These are phyloP conservation scores for Protula sp. DNA, from an alignment of 2,888 invertebrate species.

Conservation along the genomic window DNA sequence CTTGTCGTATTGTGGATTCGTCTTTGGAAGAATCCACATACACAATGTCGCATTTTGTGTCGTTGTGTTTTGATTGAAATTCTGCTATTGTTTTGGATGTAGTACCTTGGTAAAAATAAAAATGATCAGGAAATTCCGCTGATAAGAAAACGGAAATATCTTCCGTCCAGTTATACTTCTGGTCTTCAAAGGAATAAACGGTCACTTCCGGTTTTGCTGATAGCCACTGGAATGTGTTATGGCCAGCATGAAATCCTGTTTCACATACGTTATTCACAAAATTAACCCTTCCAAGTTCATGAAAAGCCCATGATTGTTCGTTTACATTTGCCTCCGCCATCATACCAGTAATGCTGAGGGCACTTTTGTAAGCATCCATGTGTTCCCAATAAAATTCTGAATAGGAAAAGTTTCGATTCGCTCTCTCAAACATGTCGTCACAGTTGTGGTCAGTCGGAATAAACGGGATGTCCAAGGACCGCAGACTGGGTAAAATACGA, in stretches of 20 bases:
- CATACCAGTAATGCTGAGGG: background rate
- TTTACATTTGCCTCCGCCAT: slow-evolving; percentile 2
- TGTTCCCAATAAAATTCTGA: slow-evolving; percentile 11
- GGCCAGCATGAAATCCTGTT: slow-evolving; percentile 12
- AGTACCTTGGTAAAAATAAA: background rate
- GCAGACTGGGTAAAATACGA: background rate
- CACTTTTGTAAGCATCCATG: slow-evolving; percentile 11
- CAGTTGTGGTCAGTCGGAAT: slow-evolving; percentile 6
- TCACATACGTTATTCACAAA: slow-evolving; percentile 11
- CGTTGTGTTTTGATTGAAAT: background rate
- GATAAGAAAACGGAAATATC: slow-evolving; percentile 9
- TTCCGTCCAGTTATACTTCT: slow-evolving; percentile 1
- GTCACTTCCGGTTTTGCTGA: slow-evolving; percentile 3
- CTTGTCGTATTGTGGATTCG: background rate
- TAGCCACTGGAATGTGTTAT: slow-evolving; percentile 10
- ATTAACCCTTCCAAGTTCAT: slow-evolving; percentile 7
- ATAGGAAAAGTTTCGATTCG: slow-evolving; percentile 9
- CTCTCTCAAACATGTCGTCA: slow-evolving; percentile 7
- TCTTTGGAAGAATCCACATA: background rate
- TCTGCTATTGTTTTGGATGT: background rate
- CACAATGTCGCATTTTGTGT: background rate
- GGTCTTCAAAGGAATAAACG: slow-evolving; percentile 11
- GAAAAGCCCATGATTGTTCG: slow-evolving; percentile 13
- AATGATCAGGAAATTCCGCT: slow-evolving; percentile 7
- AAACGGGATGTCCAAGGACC: slow-evolving; percentile 3